Evolutionary conservation across 2,888 invertebrate species (phyloP), one percentile per base, ranked within the genome.

Genomic region (Pammene aurita): DNA sequence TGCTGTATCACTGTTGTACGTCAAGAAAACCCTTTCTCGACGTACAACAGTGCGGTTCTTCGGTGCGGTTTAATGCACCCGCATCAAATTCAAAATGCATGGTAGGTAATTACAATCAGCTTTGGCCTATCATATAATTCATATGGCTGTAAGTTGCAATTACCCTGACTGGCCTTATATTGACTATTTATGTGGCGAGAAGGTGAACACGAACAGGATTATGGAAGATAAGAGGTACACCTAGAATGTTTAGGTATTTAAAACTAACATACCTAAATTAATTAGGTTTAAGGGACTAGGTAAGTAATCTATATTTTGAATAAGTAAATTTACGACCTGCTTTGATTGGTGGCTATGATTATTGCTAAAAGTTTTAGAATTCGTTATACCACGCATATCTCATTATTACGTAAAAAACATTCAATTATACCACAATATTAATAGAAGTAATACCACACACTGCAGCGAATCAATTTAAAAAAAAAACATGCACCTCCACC

Each of bases 401-500:
- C 26, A 26, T 26, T 26, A 26, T 26, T 26, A 74, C 5, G n/a
- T 16, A 7, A 11, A 57, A 13, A 16, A 41, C 56, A 57, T 14
- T 11, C 56, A 18, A 11, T 38, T 7, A 34, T 11, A 9, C 1
- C 10, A 18, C 56, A 61, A 16, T 50, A 61, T 50, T 73, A 72
- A 68, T 63, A 70, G 58, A 72, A 71, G 72, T 60, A 14, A 58
- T 54, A 18, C 56, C 56, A 56, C 46, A 16, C 67, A 63, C 56
- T 34, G 56, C 61, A 4, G 48, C 44, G 26, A 26, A 26, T 26
- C 4, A 26, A 26, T 26, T 41, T 38, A 46, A 46, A 55, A 46
- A 46, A 58, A 42, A 57, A 16, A 57, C 44, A 44, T 44, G 58
- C 58, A 58, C 58, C 89, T 87, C 87, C 85, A 78, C 89, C 89